These are phyloP conservation scores for Tetragnatha montana DNA, from an alignment of 2,888 invertebrate genomes.

Conservation along the genomic window DNA sequence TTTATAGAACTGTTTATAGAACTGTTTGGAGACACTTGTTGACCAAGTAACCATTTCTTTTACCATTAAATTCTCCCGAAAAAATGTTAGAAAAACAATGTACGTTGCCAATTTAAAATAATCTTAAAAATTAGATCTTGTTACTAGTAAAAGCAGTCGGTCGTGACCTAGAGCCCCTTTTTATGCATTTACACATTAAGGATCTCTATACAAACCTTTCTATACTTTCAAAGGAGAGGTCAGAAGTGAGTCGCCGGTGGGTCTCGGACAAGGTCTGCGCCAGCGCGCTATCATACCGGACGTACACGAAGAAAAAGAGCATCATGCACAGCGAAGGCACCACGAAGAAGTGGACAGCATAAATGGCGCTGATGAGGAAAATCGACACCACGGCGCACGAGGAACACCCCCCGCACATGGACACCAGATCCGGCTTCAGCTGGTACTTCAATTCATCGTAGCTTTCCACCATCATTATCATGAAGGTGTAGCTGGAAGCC, in stretches of 20 bases:
- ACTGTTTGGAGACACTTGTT: too few relatives aligned
- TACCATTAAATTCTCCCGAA: too few relatives aligned
- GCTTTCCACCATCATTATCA: not conserved
- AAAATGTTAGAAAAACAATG: too few relatives aligned
- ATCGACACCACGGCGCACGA: not conserved
- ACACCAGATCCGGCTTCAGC: not conserved
- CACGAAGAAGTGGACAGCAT: slow-evolving; percentile 28
- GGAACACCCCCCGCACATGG: not conserved
- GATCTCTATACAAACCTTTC: not conserved
- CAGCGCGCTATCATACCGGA: slow-evolving; percentile 6
- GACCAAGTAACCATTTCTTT: too few relatives aligned
- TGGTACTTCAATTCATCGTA: not conserved
- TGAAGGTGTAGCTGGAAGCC: not conserved
- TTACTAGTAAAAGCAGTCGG: too few relatives aligned
- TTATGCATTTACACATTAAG: too few relatives aligned
- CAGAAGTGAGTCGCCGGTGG: not conserved
- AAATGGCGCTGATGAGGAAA: not conserved
- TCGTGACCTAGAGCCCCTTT: too few relatives aligned
- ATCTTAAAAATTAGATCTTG: too few relatives aligned
- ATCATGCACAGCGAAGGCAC: slow-evolving; percentile 30
- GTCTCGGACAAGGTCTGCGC: not conserved
- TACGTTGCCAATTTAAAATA: too few relatives aligned
- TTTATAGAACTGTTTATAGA: too few relatives aligned
- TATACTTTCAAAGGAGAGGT: not conserved
- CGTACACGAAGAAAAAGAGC: slow-evolving; percentile 14